Conservation (phyloP, 30 jellyfish, hydroid and myxozoan genomes). For the Morbakka virulenta region DNA sequence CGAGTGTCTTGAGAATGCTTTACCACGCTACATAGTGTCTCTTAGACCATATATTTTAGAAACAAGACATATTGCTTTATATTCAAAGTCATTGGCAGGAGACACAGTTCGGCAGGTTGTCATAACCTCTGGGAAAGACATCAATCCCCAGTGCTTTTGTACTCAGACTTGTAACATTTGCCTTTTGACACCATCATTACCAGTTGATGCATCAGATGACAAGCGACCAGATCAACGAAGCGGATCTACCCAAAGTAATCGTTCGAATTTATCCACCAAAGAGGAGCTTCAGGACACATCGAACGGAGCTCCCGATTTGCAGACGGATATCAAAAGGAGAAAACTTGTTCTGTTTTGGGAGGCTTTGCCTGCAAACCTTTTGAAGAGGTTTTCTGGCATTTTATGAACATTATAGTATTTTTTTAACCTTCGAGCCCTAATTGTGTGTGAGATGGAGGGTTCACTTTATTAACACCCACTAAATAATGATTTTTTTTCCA, state of each 20-base stretch:
- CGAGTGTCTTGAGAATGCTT: constrained; percentile 6
- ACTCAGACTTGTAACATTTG: constrained; percentile 18
- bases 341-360: neutral
- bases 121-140: constrained; percentile 75
- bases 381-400: too few species aligned
- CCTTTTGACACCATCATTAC: constrained; percentile 30
- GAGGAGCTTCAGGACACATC: neutral
- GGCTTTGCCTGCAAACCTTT: neutral
- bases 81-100: constrained; percentile 7
- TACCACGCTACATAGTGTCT: constrained; percentile 28
- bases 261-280: neutral
- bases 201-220: neutral
- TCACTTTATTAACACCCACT: too few species aligned
- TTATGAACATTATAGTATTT: too few species aligned
- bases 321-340: neutral
- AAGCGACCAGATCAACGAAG: neutral
- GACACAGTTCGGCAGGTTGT: constrained; percentile 33
- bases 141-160: constrained; percentile 31
- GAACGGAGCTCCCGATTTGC: neutral
- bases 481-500: too few species aligned
- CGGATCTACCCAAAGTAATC: neutral
- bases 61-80: constrained; percentile 26
- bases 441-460: too few species aligned
- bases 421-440: too few species aligned
- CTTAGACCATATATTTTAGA: constrained; percentile 78